These are phyloP conservation scores for Idaea aversata DNA, from an alignment of 2,888 invertebrate species.

Conservation along the genomic window DNA sequence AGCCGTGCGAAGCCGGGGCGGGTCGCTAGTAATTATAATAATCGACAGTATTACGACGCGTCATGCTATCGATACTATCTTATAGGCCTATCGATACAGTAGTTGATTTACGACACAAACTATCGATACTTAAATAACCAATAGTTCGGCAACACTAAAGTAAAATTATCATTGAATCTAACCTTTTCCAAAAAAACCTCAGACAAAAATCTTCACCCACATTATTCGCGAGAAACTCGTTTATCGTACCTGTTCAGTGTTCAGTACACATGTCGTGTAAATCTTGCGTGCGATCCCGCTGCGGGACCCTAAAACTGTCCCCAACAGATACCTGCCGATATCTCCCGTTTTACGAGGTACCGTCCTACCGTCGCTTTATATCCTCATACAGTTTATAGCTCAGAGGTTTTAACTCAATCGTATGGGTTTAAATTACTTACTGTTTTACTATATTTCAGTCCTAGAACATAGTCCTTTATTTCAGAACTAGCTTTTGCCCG, in stretches of 20 bases:
- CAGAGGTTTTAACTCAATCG: constrained; percentile 3
- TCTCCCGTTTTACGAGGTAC: constrained; percentile 37
- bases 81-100: too few relatives aligned
- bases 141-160: neutral
- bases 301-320: constrained; percentile 30
- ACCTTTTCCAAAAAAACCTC: neutral
- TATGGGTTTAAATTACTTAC: neutral
- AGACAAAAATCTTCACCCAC: neutral
- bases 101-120: too few relatives aligned
- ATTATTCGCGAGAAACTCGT: neutral
- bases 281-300: constrained; percentile 23
- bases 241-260: constrained; percentile 1
- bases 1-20: too few relatives aligned
- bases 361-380: constrained; percentile 30
- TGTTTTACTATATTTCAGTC: neutral
- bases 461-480: too few relatives aligned
- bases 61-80: too few relatives aligned
- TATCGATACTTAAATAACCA: neutral
- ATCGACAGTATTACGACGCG: too few relatives aligned
- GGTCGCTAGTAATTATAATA: too few relatives aligned
- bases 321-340: constrained; percentile 30
- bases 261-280: constrained; percentile 28
- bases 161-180: neutral
- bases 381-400: constrained; percentile 31
- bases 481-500: too few relatives aligned